These are phyloP conservation scores for Tachuris rubrigastra DNA, from an alignment of 2,113 vertebrate genomes.

Conservation along the genomic window DNA sequence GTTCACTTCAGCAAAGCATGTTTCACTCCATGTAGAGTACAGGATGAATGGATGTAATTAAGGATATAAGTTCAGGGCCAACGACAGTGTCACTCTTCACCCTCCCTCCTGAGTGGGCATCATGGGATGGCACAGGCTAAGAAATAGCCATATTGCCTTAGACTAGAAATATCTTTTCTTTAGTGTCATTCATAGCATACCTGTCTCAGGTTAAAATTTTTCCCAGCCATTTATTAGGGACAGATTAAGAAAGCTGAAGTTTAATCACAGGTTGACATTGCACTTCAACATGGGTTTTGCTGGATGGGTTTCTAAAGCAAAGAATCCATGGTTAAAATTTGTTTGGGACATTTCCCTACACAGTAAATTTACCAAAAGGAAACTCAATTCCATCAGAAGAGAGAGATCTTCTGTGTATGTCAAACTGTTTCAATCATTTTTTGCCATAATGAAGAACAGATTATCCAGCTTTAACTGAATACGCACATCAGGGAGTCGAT, in stretches of 20 bases:
- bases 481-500: background rate
- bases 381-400: background rate
- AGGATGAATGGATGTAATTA: background rate
- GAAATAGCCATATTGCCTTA: background rate
- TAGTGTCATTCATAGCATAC: background rate
- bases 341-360: background rate
- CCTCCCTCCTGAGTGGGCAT: background rate
- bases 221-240: background rate
- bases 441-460: background rate
- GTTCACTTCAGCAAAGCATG: rapidly evolving
- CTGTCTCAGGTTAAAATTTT: background rate
- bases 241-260: background rate
- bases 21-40: rapidly evolving
- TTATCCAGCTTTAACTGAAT: background rate
- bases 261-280: background rate
- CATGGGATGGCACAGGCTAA: background rate
- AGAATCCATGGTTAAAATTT: background rate
- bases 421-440: background rate
- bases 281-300: background rate
- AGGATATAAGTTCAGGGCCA: background rate
- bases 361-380: background rate
- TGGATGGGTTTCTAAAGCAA: background rate
- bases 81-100: background rate
- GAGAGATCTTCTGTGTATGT: background rate
- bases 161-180: background rate